Percentiles rank a stretch among this genome's conserved stretches.
These are phyloP conservation scores for Plecotus auritus DNA, from an alignment of 2,113 vertebrate genomes.

Conservation along the genomic window DNA sequence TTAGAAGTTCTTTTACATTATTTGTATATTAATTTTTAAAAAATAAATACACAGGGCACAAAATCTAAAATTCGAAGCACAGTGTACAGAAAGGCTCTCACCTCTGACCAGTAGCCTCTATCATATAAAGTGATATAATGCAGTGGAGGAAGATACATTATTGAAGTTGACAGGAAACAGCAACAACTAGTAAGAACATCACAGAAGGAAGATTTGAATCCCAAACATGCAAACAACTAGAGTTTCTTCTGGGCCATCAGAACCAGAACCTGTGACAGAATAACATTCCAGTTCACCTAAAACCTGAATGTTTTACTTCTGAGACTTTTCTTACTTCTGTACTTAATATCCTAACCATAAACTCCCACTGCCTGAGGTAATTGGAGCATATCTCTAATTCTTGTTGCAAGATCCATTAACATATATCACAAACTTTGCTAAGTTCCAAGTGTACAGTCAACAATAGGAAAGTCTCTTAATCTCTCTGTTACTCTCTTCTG, in stretches of 20 bases:
- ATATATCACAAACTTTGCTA: neutral
- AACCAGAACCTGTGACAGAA: neutral
- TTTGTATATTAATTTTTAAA: neutral
- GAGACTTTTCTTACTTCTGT: neutral
- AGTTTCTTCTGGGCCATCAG: neutral
- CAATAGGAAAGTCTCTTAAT: neutral
- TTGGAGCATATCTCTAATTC: neutral
- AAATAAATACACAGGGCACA: neutral
- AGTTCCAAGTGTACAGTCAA: neutral
- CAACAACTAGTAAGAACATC: neutral
- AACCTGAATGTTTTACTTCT: neutral
- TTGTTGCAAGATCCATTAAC: neutral
- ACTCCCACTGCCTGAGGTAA: neutral
- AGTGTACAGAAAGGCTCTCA: neutral
- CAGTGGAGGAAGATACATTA: neutral
- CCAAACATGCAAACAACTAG: neutral
- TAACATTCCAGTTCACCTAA: neutral
- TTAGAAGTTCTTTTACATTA: neutral
- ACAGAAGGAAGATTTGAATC: neutral
- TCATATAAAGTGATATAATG: accelerated
- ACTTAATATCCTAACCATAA: neutral
- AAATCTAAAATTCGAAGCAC: neutral
- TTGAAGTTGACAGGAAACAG: neutral
- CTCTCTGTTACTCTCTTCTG: neutral
- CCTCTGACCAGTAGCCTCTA: neutral